Evolutionary conservation across 2,888 invertebrate genomes (phyloP).

Genomic region (Agrotis ipsilon): DNA sequence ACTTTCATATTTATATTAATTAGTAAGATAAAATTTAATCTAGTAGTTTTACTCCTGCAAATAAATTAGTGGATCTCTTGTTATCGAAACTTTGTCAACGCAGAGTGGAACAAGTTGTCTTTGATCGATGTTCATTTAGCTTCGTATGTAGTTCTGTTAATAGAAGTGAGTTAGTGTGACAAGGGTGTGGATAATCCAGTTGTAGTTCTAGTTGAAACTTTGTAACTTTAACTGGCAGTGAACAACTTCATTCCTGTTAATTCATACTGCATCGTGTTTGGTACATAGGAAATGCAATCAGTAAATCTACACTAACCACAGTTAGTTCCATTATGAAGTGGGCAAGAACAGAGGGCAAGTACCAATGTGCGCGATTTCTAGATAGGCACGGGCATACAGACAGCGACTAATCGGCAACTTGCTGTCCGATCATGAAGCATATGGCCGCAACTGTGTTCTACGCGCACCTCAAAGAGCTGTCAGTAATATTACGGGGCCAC

Average conservation of each 20-base stretch:
- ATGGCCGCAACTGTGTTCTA: no score
- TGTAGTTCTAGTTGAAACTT: neutral
- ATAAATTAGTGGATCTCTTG: conserved; percentile 39
- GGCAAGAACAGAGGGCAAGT: no score
- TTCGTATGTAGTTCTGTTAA: neutral
- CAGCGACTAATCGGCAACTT: no score
- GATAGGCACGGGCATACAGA: no score
- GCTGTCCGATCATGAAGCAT: no score
- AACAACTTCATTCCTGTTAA: neutral
- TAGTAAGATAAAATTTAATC: conserved; percentile 39
- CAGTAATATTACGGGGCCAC: no score
- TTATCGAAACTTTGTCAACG: conserved; percentile 28
- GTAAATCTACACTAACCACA: no score
- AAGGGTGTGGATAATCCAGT: conserved; percentile 1
- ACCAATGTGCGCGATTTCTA: no score
- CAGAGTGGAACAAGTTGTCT: conserved; percentile 23
- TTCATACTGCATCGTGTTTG: neutral
- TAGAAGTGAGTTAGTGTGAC: neutral
- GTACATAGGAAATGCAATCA: no score
- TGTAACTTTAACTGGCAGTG: neutral
- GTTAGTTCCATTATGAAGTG: no score
- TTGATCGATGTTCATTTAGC: conserved; percentile 35
- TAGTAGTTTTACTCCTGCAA: conserved; percentile 29
- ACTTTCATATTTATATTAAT: no score
- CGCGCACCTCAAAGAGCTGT: no score